Evolutionary conservation across 2,888 invertebrate genomes (phyloP), one percentile per base, ranked within the genome.

Genomic region (Epirrhoe alternata): DNA sequence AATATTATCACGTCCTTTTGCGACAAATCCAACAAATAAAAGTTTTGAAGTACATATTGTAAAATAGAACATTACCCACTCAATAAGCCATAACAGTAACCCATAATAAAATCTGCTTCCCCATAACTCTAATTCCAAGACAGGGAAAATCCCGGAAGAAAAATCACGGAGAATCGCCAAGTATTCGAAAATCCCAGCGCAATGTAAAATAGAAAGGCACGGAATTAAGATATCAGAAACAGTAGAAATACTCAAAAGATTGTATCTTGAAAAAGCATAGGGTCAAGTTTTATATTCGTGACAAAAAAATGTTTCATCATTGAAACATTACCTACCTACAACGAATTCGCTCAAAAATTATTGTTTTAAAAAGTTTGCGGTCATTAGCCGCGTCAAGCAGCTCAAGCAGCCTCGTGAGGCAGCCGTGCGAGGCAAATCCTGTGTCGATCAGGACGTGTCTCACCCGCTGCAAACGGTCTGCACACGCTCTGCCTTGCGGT

Each of bases 141-240:
- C 64, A 64, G 52, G 56, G 55, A 55, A 64, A 64, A 67, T 65
- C 62, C 65, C 60, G 33, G 47, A 51, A 64, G 55, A 63, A 58
- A 66, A 64, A 64, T 69, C 66, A 64, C 63, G 53, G 50, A 50
- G 50, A 68, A 64, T 64, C 50, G 61, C 56, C 55, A 61, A 60
- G 70, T 51, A 62, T 65, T 62, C 53, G 52, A 52, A 57, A 59
- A 70, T 62, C 59, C 49, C 17, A 45, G 31, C 31, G 59, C 62
- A 56, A 64, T 74, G 69, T 72, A 72, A 77, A 80, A 76, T 68
- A 71, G 65, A 54, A 61, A 61, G 68, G 17, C 61, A 62, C 66
- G 31, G 54, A 49, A 66, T n/a, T 49, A 10, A 33, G 17, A 6
- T 31, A 10, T 16, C 10, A 5, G 6, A 54, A 38, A 14, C 58